Conservation (phyloP, 1,140 invertebrate species). For the Vanessa atalanta region DNA sequence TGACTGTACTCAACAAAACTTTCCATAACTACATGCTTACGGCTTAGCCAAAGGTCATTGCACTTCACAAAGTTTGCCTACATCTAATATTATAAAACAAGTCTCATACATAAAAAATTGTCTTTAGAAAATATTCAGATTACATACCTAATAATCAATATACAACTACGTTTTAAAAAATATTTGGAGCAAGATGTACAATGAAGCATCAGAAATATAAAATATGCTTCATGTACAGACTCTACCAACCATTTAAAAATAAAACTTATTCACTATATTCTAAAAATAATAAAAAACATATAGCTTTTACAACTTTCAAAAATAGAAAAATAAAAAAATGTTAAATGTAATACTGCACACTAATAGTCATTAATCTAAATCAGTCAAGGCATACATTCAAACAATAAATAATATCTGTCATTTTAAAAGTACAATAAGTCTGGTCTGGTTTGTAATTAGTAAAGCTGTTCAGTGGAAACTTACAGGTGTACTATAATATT, state of each 20-base stretch:
- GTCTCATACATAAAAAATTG: conserved; percentile 45
- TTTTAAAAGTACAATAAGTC: conserved; percentile 48
- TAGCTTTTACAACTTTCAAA: conserved; percentile 65
- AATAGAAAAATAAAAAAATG: conserved; percentile 76
- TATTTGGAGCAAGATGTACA: conserved; percentile 64
- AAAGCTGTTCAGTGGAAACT: conserved; percentile 61
- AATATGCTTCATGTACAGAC: conserved; percentile 54
- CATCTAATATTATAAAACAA: conserved; percentile 53
- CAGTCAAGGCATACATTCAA: conserved; percentile 70
- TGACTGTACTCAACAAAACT: conserved; percentile 54
- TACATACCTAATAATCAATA: conserved; percentile 52
- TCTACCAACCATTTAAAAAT: conserved; percentile 51
- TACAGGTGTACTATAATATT: conserved; percentile 46
- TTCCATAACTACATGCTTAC: conserved; percentile 58
- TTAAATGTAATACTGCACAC: conserved; percentile 76
- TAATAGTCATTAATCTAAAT: conserved; percentile 71
- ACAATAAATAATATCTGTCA: conserved; percentile 62
- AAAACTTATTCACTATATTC: conserved; percentile 56
- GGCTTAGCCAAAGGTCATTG: conserved; percentile 74
- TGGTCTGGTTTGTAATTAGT: conserved; percentile 55
- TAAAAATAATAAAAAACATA: conserved; percentile 75
- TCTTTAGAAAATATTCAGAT: conserved; percentile 57
- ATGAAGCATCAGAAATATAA: conserved; percentile 58
- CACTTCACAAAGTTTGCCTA: conserved; percentile 64
- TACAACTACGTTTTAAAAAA: conserved; percentile 48